Evolutionary conservation across 1,140 invertebrate genomes (phyloP).

Genomic region (Proctacanthus coquilletti): DNA sequence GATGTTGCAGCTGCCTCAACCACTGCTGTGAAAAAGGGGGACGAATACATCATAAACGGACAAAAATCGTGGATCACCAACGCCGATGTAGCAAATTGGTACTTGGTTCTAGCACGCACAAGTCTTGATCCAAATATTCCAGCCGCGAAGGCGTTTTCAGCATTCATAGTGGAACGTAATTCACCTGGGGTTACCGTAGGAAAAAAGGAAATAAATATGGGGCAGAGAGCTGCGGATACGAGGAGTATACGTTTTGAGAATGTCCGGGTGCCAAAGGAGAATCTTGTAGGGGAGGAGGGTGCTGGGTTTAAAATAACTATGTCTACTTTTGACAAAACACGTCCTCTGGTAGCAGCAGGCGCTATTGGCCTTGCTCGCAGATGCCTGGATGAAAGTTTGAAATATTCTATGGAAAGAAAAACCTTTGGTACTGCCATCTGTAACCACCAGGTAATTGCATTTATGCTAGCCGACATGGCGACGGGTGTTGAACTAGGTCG

Average conservation of each 20-base stretch:
- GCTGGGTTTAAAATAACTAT: constrained; percentile 36
- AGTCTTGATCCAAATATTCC: constrained; percentile 75
- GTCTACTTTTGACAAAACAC: constrained; percentile 47
- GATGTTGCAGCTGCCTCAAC: constrained; percentile 66
- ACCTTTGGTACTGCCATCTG: constrained; percentile 57
- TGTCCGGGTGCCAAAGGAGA: background rate
- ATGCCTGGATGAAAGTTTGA: constrained; percentile 68
- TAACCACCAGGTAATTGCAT: constrained; percentile 61
- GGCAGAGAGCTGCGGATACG: constrained; percentile 55
- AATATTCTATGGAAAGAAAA: constrained; percentile 62
- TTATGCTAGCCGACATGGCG: constrained; percentile 76
- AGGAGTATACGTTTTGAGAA: background rate
- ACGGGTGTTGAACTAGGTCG: constrained; percentile 60
- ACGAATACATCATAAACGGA: constrained; percentile 70
- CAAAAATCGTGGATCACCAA: constrained; percentile 91
- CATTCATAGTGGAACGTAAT: constrained; percentile 81
- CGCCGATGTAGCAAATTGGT: constrained; percentile 72
- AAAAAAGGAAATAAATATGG: constrained; percentile 81
- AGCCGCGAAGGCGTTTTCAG: constrained; percentile 77
- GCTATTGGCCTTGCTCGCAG: constrained; percentile 57
- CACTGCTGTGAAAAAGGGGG: constrained; percentile 67
- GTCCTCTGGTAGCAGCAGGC: constrained; percentile 47
- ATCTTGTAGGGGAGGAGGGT: background rate
- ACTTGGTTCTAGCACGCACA: constrained; percentile 71
- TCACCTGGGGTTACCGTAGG: constrained; percentile 66